phyloP scores from a whole-genome alignment of 2,113 vertebrate species.

The Numida meleagris region DNA sequence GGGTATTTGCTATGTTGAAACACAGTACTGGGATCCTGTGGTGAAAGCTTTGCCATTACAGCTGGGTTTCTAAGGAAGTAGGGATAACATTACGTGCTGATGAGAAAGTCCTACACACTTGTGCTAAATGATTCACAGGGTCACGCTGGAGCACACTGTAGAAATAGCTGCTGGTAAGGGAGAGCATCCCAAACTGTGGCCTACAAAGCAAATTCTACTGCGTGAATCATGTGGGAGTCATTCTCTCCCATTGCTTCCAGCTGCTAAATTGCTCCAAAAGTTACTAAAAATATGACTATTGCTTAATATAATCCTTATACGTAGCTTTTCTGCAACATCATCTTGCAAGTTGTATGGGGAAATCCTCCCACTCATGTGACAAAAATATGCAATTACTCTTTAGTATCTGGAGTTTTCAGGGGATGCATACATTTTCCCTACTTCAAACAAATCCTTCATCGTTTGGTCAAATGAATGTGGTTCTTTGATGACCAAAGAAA shows the following conservation, averaged over 20 bases:
- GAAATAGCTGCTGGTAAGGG: constrained; percentile 22
- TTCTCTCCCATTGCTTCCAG: constrained; percentile 3
- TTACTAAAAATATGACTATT: constrained; percentile 50
- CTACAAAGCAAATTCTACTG: constrained; percentile 1
- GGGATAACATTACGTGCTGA: background rate
- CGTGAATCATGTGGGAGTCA: background rate
- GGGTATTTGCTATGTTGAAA: background rate
- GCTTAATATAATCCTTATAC: constrained; percentile 32
- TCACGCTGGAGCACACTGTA: background rate
- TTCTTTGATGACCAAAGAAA: background rate
- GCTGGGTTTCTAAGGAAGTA: background rate
- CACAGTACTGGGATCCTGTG: background rate
- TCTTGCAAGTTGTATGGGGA: constrained; percentile 16
- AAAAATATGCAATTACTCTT: constrained; percentile 14
- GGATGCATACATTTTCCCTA: background rate
- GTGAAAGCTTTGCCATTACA: background rate
- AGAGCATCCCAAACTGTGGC: constrained; percentile 16
- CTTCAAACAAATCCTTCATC: constrained; percentile 9
- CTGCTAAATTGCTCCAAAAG: constrained; percentile 10
- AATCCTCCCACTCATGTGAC: constrained; percentile 27
- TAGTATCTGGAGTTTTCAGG: constrained; percentile 12
- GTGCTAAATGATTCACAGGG: background rate
- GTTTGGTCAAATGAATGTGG: background rate
- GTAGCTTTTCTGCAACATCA: constrained; percentile 1
- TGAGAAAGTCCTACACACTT: background rate